These are phyloP conservation scores for Esperia sulphurella DNA, from an alignment of 2,888 invertebrate genomes.

Conservation along the genomic window DNA sequence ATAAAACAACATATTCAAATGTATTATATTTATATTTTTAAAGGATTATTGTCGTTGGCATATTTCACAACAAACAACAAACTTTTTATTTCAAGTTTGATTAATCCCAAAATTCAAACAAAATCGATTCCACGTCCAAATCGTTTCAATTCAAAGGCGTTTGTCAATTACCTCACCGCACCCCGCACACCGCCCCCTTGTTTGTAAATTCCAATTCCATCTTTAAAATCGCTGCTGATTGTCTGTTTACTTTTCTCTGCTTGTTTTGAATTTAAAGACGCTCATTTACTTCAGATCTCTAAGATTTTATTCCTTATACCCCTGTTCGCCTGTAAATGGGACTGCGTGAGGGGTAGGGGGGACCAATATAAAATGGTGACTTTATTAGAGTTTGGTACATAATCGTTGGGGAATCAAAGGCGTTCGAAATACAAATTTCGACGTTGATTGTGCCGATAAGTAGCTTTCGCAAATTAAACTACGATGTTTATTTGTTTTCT, in stretches of 20 bases:
- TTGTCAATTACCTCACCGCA: conserved; percentile 50
- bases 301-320: conserved; percentile 24
- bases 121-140: conserved; percentile 19
- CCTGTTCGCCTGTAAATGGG: conserved; percentile 19
- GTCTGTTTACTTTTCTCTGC: conserved; percentile 73
- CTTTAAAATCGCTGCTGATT: conserved; percentile 73
- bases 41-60: too few relatives aligned
- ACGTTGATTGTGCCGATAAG: conserved; percentile 54
- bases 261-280: conserved; percentile 65
- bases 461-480: conserved; percentile 52
- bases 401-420: conserved; percentile 61
- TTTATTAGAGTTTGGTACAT: conserved; percentile 57
- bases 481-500: conserved; percentile 41
- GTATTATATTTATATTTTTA: too few relatives aligned
- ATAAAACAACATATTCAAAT: too few relatives aligned
- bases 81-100: conserved; percentile 7
- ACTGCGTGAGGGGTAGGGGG: conserved; percentile 18
- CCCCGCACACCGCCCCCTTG: conserved; percentile 20
- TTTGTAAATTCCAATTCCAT: conserved; percentile 56
- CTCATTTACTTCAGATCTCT: conserved; percentile 43
- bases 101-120: conserved; percentile 23
- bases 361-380: conserved; percentile 48
- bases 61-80: background rate
- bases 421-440: conserved; percentile 47
- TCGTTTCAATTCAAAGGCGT: conserved; percentile 47